Base-by-base conservation (phyloP, 2,113 vertebrate genomes). In the Cynocephalus volans region DNA sequence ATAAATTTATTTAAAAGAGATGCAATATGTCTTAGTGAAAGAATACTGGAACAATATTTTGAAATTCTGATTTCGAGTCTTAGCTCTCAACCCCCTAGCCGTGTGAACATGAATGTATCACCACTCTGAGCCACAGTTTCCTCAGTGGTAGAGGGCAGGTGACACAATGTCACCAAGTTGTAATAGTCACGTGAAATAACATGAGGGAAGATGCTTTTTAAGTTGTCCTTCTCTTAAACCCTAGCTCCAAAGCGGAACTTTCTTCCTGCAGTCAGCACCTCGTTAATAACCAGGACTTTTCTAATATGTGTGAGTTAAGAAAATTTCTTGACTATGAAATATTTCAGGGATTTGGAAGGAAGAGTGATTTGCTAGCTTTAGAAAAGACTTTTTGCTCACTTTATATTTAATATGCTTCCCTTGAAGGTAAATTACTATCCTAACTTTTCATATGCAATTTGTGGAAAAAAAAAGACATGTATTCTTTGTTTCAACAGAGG, bases 351-450 rank as follows among this genome's bases (percentile, higher is more conserved):
- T 73, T 92, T 84, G 52, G 64, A 48, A 19, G 56, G 28, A 69
- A 87, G 85, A 85, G 45, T 79, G 52, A 77, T 96, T 60, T 92
- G 56, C n/a, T 48, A 65, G 41, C 6, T 60, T 79, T 76, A 82
- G 33, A 62, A 80, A 54, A 36, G 83, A 5, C 28, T 26, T 79
- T 52, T 77, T 36, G 17, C 14, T 90, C 13, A 62, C 17, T 70
- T 92, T 84, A 36, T 65, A 36, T 33, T 94, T 94, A 67, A 54
- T 75, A 73, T 75, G 72, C 12, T 84, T 72, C 33, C 60, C 23
- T 73, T 56, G 91, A 87, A 50, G 45, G 28, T 45, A 69, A 56
- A 77, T 73, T 96, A 31, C 8, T 92, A 31, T 84, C 8, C 23
- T 58, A 33, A 70, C 69, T 75, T 69, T 83, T 69, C 54, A 36